phyloP scores from a whole-genome alignment of 1,140 invertebrate species.

The Drosophila mauritiana region DNA sequence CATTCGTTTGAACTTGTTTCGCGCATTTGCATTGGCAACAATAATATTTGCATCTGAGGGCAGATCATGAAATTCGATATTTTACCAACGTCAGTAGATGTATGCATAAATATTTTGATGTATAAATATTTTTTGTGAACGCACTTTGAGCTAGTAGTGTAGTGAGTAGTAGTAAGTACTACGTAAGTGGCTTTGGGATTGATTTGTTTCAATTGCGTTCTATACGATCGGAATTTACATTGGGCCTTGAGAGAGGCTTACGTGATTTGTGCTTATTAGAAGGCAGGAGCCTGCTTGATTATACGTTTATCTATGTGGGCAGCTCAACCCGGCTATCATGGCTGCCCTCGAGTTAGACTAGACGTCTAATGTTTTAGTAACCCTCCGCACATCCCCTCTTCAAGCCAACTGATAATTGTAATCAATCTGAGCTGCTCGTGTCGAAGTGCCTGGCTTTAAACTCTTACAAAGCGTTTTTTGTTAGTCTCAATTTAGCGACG shows the following conservation, averaged over 20 bases:
- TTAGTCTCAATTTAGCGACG: slow-evolving; percentile 34
- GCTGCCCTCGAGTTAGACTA: not conserved
- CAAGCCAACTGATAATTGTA: slow-evolving; percentile 26
- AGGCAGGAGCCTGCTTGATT: slow-evolving; percentile 29
- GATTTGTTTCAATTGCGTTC: slow-evolving; percentile 33
- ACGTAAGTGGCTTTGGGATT: slow-evolving; percentile 6
- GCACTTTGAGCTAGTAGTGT: not conserved
- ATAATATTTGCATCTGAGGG: slow-evolving; percentile 33
- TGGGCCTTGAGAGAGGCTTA: slow-evolving; percentile 14
- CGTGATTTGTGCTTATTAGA: slow-evolving; percentile 38
- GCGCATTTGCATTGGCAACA: slow-evolving; percentile 16
- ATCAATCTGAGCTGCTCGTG: slow-evolving; percentile 28
- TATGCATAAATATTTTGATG: slow-evolving; percentile 17
- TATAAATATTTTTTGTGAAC: not conserved
- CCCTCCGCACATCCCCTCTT: not conserved
- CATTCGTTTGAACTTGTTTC: slow-evolving; percentile 9
- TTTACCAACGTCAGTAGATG: slow-evolving; percentile 16
- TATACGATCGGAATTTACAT: slow-evolving; percentile 13
- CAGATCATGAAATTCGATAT: slow-evolving; percentile 15
- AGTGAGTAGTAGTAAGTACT: not conserved
- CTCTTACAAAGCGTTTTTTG: slow-evolving; percentile 3
- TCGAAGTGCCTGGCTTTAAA: not conserved
- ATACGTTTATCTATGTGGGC: slow-evolving; percentile 14
- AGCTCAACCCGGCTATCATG: slow-evolving; percentile 4
- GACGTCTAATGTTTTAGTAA: slow-evolving; percentile 1